These are phyloP conservation scores for Glyphotaelius pellucidus DNA, from an alignment of 2,888 invertebrate species.

Conservation along the genomic window DNA sequence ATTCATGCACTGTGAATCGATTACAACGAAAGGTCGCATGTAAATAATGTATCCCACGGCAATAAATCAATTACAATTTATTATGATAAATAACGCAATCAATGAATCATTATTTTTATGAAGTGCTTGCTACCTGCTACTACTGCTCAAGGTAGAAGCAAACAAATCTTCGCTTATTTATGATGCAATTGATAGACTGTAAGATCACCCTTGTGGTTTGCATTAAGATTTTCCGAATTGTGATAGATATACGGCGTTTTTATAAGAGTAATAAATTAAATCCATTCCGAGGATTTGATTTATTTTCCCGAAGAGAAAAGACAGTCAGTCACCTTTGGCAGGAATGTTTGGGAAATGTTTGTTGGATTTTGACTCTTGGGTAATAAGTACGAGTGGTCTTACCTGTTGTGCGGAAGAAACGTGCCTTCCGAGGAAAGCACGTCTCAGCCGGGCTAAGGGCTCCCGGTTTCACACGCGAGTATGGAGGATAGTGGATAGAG, in stretches of 20 bases:
- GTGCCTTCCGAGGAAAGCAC: conserved; percentile 6
- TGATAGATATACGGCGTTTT: neutral
- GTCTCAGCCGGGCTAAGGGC: conserved; percentile 7
- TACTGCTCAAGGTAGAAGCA: neutral
- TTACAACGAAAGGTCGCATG: neutral
- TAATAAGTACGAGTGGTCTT: conserved; percentile 37
- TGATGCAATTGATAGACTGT: neutral
- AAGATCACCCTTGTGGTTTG: too few species aligned
- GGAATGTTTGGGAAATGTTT: neutral
- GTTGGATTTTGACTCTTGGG: conserved; percentile 5
- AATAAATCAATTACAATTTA: neutral
- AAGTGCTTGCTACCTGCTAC: too few species aligned
- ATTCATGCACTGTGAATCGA: neutral
- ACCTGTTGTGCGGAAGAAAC: conserved; percentile 30
- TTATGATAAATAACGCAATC: neutral
- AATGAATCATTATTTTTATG: neutral
- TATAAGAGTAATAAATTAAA: neutral
- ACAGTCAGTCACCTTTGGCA: neutral
- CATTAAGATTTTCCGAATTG: neutral
- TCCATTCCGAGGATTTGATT: neutral
- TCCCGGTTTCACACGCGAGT: neutral
- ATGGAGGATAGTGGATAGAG: neutral
- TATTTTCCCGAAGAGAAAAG: neutral
- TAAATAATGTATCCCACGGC: neutral
- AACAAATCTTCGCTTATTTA: neutral